phyloP scores from a whole-genome alignment of 1,140 invertebrate genomes.

The Leptoteleia sp. region DNA sequence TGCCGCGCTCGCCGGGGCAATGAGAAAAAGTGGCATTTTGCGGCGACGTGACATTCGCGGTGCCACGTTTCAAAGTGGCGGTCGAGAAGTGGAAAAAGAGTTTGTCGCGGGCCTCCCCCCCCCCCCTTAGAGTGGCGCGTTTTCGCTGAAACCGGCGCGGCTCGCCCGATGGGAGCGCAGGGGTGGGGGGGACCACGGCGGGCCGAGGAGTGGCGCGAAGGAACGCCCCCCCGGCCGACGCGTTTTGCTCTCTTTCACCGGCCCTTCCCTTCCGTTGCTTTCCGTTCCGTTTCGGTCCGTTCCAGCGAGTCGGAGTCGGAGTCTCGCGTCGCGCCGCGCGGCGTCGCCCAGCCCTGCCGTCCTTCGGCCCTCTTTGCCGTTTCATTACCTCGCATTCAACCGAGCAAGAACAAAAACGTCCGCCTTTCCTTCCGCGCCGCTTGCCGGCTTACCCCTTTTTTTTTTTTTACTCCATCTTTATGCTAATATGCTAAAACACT shows the following conservation, averaged over 20 bases:
- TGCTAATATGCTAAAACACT: slow-evolving; percentile 9
- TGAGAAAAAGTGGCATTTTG: slow-evolving; percentile 44
- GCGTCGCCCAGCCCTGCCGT: slow-evolving; percentile 18
- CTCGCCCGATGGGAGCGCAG: too few relatives aligned
- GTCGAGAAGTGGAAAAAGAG: slow-evolving; percentile 45
- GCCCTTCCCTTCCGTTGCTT: slow-evolving; percentile 29
- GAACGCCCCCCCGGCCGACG: slow-evolving; percentile 72
- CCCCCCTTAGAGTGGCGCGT: too few relatives aligned
- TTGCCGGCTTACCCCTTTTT: slow-evolving; percentile 1
- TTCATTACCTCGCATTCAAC: slow-evolving; percentile 74
- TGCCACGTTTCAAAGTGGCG: slow-evolving; percentile 35
- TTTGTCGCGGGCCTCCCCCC: slow-evolving; percentile 46
- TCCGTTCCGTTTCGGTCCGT: slow-evolving; percentile 19
- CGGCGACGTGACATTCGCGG: slow-evolving; percentile 27
- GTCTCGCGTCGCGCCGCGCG: too few relatives aligned
- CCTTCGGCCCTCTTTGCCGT: slow-evolving; percentile 62
- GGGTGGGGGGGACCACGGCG: slow-evolving; percentile 56
- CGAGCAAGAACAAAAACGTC: slow-evolving; percentile 25
- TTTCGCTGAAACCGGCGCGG: too few relatives aligned
- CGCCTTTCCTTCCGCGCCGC: slow-evolving; percentile 42
- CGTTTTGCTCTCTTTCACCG: slow-evolving; percentile 62
- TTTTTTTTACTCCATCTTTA: slow-evolving; percentile 3
- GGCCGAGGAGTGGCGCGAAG: slow-evolving; percentile 75
- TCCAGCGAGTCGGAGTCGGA: too few relatives aligned
- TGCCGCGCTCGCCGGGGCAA: slow-evolving; percentile 1